These are phyloP conservation scores for Glaucopsyche alexis DNA, from an alignment of 2,888 invertebrate species.

Conservation along the genomic window DNA sequence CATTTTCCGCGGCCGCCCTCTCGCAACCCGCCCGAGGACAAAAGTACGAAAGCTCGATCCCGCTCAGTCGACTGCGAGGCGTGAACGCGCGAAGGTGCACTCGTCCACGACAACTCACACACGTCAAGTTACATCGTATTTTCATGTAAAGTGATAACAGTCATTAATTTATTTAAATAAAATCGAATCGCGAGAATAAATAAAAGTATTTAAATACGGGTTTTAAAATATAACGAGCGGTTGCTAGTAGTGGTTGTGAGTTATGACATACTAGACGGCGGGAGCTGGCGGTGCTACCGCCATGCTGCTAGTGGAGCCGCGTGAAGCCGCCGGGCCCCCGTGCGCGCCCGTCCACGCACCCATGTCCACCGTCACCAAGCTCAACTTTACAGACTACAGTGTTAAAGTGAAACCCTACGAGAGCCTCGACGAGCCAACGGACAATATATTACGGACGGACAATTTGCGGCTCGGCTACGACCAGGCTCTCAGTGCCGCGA, in stretches of 20 bases:
- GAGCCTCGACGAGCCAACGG: slow-evolving; percentile 56
- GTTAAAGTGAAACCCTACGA: slow-evolving; percentile 69
- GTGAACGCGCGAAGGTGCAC: slow-evolving; percentile 59
- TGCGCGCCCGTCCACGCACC: slow-evolving; percentile 65
- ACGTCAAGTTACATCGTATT: slow-evolving; percentile 19
- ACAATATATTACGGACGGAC: slow-evolving; percentile 45
- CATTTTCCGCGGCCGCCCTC: slow-evolving; percentile 72
- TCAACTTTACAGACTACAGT: slow-evolving; percentile 75
- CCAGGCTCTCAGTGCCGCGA: slow-evolving; percentile 61
- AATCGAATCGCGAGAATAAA: background rate
- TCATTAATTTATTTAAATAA: background rate
- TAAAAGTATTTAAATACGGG: background rate
- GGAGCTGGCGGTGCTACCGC: slow-evolving; percentile 70
- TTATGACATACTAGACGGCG: slow-evolving; percentile 60
- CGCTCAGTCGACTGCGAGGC: slow-evolving; percentile 39
- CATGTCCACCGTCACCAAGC: slow-evolving; percentile 71
- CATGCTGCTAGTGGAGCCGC: slow-evolving; percentile 89
- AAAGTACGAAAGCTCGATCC: slow-evolving; percentile 68
- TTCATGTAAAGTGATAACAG: slow-evolving; percentile 22
- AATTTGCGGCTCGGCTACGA: slow-evolving; percentile 58
- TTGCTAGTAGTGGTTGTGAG: slow-evolving; percentile 42
- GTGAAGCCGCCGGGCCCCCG: slow-evolving; percentile 85
- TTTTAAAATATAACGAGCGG: background rate
- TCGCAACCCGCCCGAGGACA: slow-evolving; percentile 61
- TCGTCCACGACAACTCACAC: slow-evolving; percentile 51